Conservation (phyloP, 1,140 invertebrate species). For the Alviniconcha marisindica region DNA sequence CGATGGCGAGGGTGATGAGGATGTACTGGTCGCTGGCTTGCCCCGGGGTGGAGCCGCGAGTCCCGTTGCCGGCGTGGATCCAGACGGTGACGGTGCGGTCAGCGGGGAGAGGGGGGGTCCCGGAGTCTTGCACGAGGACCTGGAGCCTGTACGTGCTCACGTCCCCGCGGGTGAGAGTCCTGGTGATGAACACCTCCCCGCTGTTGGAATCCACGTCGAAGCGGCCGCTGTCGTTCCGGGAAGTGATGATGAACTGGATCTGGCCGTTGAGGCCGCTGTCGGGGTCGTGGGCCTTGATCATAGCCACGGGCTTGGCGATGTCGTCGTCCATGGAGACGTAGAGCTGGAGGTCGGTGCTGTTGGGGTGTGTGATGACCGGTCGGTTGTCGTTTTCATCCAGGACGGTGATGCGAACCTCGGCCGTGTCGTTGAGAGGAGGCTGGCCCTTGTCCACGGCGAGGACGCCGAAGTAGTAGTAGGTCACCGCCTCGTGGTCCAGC, state of each 20-base stretch:
- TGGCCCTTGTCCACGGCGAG: slow-evolving; percentile 93
- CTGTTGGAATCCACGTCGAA: slow-evolving; percentile 54
- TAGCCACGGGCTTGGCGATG: slow-evolving; percentile 31
- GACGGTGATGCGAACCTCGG: slow-evolving; percentile 87
- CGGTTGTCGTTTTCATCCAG: slow-evolving; percentile 86
- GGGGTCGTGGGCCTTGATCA: slow-evolving; percentile 45
- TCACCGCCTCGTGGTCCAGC: slow-evolving; percentile 89
- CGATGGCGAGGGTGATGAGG: slow-evolving; percentile 61
- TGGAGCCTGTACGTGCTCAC: slow-evolving; percentile 49
- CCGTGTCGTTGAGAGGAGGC: slow-evolving; percentile 90
- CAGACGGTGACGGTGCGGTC: slow-evolving; percentile 47
- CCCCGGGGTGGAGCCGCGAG: not conserved
- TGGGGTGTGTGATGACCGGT: slow-evolving; percentile 75
- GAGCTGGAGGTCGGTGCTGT: slow-evolving; percentile 42
- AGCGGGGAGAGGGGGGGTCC: slow-evolving; percentile 44
- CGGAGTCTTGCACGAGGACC: slow-evolving; percentile 54
- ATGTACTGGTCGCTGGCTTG: slow-evolving; percentile 56
- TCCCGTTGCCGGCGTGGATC: slow-evolving; percentile 47
- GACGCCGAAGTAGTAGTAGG: slow-evolving; percentile 88
- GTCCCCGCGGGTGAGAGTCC: slow-evolving; percentile 43
- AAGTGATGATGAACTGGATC: slow-evolving; percentile 52
- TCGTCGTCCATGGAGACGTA: slow-evolving; percentile 39
- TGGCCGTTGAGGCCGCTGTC: slow-evolving; percentile 57
- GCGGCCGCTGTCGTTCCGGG: slow-evolving; percentile 54
- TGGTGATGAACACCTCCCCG: slow-evolving; percentile 52